Percentiles rank a stretch among this genome's conserved stretches.
phyloP scores from a whole-genome alignment of 2,113 vertebrate species.

The Egretta garzetta region DNA sequence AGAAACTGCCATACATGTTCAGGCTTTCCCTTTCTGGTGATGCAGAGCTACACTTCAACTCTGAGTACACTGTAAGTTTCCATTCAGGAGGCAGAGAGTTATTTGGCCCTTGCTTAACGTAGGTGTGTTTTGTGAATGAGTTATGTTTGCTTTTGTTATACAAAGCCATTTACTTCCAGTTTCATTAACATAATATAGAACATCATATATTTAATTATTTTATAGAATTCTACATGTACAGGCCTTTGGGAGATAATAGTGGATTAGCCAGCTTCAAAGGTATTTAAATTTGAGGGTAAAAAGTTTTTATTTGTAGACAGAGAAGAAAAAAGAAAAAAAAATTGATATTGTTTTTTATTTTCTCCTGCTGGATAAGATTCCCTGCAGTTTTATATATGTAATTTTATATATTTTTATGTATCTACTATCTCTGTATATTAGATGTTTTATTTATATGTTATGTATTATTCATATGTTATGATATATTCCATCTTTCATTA shows the following conservation, averaged over 20 bases:
- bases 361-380: neutral
- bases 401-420: neutral
- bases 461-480: neutral
- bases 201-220: neutral
- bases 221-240: neutral
- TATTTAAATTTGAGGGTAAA: neutral
- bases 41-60: neutral
- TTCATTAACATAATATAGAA: neutral
- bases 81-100: neutral
- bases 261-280: neutral
- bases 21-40: neutral
- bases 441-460: neutral
- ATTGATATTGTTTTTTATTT: neutral
- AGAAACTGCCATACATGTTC: rapidly evolving
- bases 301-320: neutral
- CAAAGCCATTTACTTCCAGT: neutral
- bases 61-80: rapidly evolving
- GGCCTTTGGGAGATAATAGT: neutral
- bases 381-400: neutral
- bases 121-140: no score
- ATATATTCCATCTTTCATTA: neutral
- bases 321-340: neutral
- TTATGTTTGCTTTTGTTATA: no score
- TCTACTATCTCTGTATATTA: neutral
- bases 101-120: neutral